Conservation (phyloP, 2,888 invertebrate genomes). For the Operophtera brumata region DNA sequence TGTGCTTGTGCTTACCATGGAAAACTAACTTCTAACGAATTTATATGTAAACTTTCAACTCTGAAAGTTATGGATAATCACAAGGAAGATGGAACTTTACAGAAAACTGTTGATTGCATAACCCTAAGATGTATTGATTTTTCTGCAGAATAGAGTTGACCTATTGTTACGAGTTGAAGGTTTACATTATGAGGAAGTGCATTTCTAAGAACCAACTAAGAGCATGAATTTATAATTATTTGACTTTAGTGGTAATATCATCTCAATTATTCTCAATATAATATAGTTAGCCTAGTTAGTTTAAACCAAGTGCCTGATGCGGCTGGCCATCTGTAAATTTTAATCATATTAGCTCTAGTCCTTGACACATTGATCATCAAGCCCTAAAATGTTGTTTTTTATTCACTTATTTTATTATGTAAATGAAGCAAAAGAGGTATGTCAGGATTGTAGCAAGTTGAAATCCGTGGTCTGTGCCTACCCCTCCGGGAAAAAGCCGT, state of each 20-base stretch:
- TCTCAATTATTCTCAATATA: neutral
- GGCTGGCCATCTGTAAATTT: too few relatives aligned
- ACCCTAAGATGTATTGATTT: conserved; percentile 43
- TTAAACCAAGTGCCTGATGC: too few relatives aligned
- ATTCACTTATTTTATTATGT: too few relatives aligned
- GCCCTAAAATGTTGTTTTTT: too few relatives aligned
- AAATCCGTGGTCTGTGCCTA: too few relatives aligned
- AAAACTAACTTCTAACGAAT: neutral
- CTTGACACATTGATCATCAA: too few relatives aligned
- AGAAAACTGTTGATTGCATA: conserved; percentile 49
- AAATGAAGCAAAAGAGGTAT: too few relatives aligned
- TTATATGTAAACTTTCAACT: conserved; percentile 13
- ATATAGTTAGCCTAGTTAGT: too few relatives aligned
- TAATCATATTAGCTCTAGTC: too few relatives aligned
- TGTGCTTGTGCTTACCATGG: conserved; percentile 6
- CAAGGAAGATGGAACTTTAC: neutral
- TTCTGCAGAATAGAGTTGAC: conserved; percentile 20
- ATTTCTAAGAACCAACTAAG: conserved; percentile 7
- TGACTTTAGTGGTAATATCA: neutral
- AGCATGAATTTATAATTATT: neutral
- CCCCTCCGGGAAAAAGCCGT: too few relatives aligned
- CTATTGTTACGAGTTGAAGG: conserved; percentile 36
- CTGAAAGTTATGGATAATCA: neutral
- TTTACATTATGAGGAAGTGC: conserved; percentile 34
- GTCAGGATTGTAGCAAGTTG: too few relatives aligned